phyloP scores from a whole-genome alignment of 2,888 invertebrate genomes.

The Apamea anceps region DNA sequence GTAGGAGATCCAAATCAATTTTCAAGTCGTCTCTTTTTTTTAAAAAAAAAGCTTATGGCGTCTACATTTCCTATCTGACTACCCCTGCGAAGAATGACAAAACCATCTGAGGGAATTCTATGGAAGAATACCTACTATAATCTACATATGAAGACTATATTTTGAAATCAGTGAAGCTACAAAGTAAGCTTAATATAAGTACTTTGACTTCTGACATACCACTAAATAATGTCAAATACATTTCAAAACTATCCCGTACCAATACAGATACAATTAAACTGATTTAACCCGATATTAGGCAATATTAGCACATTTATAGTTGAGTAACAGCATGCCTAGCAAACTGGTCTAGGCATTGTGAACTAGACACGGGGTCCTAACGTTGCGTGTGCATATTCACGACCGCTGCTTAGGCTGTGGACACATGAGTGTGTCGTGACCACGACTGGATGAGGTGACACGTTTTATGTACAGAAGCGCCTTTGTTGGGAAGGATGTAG shows the following conservation, averaged over 20 bases:
- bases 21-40: not conserved
- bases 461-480: constrained; percentile 15
- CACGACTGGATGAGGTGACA: constrained; percentile 13
- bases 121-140: not conserved
- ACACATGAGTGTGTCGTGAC: constrained; percentile 41
- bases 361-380: constrained; percentile 71
- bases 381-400: constrained; percentile 74
- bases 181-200: not conserved
- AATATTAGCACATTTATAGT: constrained; percentile 61
- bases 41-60: not conserved
- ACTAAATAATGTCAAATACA: constrained; percentile 15
- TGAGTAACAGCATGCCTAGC: constrained; percentile 61
- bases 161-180: not conserved
- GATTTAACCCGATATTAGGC: constrained; percentile 59
- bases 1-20: too few relatives aligned
- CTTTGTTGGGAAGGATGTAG: constrained; percentile 28
- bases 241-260: constrained; percentile 22
- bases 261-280: constrained; percentile 41
- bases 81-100: too few relatives aligned
- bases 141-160: not conserved
- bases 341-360: constrained; percentile 69
- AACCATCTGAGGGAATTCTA: not conserved
- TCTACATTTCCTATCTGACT: not conserved
- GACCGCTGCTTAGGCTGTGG: constrained; percentile 44
- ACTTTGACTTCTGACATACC: constrained; percentile 6